Base-by-base conservation (phyloP, 2,113 vertebrate species). In the Aptenodytes patagonicus region DNA sequence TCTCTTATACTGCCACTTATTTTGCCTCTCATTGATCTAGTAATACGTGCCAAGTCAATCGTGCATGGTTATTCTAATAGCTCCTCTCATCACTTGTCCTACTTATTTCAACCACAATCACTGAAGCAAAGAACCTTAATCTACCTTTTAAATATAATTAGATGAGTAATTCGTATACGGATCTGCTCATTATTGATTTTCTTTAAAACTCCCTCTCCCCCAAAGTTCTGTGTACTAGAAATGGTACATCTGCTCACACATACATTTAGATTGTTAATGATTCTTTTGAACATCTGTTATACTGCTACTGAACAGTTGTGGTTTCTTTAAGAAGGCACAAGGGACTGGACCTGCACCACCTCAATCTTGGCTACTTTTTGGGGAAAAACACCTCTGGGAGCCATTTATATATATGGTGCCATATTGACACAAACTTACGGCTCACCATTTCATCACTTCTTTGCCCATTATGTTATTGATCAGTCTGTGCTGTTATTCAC, bases 221-320 rank as follows among this genome's bases (percentile, higher is more conserved):
- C 68, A 95, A 97, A 98, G 95, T 98, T 97, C 96, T 85, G 89
- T 83, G 71, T 64, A 93, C 47, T 91, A 97, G 94, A 98, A 98
- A 96, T 92, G 65, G 95, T 98, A 96, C 98, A 98, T 98, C 98
- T 98, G 98, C 92, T 98, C 96, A 89, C 76, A 97, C 87, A 96
- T 96, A 96, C 95, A 97, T 98, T 98, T 97, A 96, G 89, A 96
- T 85, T 97, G 97, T 97, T 98, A 98, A 98, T 97, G 98, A 98
- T 97, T 98, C 97, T 93, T 98, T 95, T 96, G 89, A 98, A 97
- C 98, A 98, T 98, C 98, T 98, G 98, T 94, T 98, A 89, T 85
- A 81, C 84, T 97, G 93, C 85, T 95, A 91, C 87, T 10, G 96
- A 98, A 95, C 97, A 98, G 96, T 98, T 98, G 97, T 94, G 96